phyloP scores from a whole-genome alignment of 2,113 vertebrate species.

The Nestor notabilis region DNA sequence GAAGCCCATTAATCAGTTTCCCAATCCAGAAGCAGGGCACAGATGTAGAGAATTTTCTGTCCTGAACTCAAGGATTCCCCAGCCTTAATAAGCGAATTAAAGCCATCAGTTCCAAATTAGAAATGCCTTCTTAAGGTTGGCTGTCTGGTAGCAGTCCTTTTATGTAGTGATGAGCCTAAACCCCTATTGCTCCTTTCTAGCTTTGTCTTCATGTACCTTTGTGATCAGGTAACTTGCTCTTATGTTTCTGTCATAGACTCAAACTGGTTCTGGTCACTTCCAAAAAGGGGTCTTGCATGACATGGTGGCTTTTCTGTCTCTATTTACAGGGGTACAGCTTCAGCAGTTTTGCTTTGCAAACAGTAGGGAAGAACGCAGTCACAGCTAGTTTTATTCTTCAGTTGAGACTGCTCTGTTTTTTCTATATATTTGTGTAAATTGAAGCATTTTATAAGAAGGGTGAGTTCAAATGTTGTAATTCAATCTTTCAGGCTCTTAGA shows the following conservation, averaged over 20 bases:
- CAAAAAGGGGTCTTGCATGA: not conserved
- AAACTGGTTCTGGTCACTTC: not conserved
- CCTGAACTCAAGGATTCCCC: not conserved
- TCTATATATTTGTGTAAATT: not conserved
- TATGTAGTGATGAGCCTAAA: not conserved
- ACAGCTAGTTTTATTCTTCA: not conserved
- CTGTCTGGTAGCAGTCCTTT: not conserved
- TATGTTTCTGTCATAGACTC: not conserved
- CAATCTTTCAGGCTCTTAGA: not conserved
- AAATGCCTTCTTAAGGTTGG: not conserved
- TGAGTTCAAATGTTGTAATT: not conserved
- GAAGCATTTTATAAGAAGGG: not conserved
- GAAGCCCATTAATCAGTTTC: not conserved
- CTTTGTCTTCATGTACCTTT: not conserved
- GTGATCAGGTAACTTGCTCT: not conserved
- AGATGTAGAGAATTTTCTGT: not conserved
- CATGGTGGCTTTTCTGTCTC: not conserved
- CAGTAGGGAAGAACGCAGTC: rapidly evolving
- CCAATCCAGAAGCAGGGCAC: not conserved
- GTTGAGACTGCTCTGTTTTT: not conserved
- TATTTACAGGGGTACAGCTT: not conserved
- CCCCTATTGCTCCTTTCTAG: not conserved
- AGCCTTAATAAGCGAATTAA: not conserved
- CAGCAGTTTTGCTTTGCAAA: not conserved
- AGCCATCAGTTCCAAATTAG: not conserved